Evolutionary conservation across 2,113 vertebrate species (phyloP), one percentile per base, ranked within the genome.

Genomic region (Limnothrissa miodon): DNA sequence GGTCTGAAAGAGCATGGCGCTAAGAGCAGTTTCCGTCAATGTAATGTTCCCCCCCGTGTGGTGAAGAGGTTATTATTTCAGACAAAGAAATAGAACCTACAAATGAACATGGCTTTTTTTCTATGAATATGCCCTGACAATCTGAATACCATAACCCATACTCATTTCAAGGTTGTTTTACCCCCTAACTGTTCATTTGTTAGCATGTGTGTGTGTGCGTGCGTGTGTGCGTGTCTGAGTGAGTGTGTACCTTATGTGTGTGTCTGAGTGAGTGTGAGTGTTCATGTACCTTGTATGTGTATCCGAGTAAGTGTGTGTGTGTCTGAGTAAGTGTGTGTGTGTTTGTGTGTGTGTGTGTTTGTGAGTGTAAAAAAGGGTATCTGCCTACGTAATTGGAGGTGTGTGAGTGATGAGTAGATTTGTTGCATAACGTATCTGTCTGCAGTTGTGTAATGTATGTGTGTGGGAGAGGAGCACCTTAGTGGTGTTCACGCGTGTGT

Each of bases 401-500:
- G 19, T 48, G 79, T 29, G n/a, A 46, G 79, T 46, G 0, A 39
- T 33, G 81, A 66, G 29, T 66, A 29, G 59, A 66, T 9, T 66
- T 23, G 51, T 56, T 66, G 59, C 25, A 10, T 66, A 66, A 66
- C 13, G 59, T 39, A 36, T 36, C 59, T 48, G 42, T 33, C 44
- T 82, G 81, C 17, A 45, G 66, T 45, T 45, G 44, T 82, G 81
- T 45, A 66, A 66, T 33, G 44, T 46, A 25, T 78, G 62, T 82
- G 66, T 45, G 81, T 78, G 44, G 66, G 80, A 44, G 21, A 15
- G 8, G 21, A 39, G 78, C n/a, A 70, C 53, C 19, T 45, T 5
- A 10, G 70, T 5, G 17, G 45, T 53, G 21, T 53, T 33, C 56
- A 25, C 33, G 46, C 21, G 21, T 36, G 19, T 36, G 25, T 33